These are phyloP conservation scores for Tiliqua scincoides DNA, from an alignment of 2,113 vertebrate genomes.

Conservation along the genomic window DNA sequence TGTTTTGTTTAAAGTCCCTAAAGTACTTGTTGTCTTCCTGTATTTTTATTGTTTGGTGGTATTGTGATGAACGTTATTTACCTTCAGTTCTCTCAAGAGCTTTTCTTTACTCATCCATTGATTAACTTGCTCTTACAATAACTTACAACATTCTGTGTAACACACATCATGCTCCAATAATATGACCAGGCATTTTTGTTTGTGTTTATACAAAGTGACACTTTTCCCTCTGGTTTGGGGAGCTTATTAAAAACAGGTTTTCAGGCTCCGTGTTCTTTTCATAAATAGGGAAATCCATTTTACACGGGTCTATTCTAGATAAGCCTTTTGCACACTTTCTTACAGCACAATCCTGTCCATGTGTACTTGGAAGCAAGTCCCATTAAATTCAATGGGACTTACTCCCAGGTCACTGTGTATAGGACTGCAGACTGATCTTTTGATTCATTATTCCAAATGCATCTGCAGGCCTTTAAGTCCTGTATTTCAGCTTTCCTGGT, in stretches of 20 bases:
- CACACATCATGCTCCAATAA: neutral
- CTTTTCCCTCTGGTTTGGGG: neutral
- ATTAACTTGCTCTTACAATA: neutral
- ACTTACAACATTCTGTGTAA: neutral
- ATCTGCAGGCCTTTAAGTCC: neutral
- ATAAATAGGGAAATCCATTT: slow-evolving; percentile 3
- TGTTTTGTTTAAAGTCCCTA: neutral
- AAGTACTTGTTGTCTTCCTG: neutral
- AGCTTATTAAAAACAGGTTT: neutral
- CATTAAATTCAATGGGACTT: too few species aligned
- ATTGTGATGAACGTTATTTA: slow-evolving; percentile 23
- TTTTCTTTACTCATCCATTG: neutral
- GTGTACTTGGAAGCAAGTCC: too few species aligned
- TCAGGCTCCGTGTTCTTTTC: neutral
- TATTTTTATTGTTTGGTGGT: slow-evolving; percentile 21
- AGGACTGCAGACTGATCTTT: neutral
- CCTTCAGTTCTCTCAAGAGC: neutral
- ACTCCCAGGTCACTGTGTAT: too few species aligned
- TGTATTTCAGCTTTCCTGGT: neutral
- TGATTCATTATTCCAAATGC: neutral
- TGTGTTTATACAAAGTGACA: neutral
- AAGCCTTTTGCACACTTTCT: neutral
- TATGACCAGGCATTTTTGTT: neutral
- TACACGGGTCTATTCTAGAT: neutral
- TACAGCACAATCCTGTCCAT: too few species aligned